Conservation (phyloP, 2,113 vertebrate genomes). For the Caracal caracal region DNA sequence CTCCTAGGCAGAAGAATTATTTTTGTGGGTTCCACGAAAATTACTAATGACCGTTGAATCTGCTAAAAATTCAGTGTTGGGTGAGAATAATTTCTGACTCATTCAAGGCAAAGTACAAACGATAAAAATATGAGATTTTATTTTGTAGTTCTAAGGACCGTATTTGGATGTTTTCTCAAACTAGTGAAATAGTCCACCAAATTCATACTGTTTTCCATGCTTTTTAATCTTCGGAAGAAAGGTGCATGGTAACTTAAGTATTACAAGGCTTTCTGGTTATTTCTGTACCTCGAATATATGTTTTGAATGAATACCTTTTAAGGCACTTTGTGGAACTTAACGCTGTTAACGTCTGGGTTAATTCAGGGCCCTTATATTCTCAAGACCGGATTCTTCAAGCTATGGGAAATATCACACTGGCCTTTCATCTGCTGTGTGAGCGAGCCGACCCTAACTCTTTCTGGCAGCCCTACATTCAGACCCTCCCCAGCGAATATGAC, state of each 20-base stretch:
- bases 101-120: conserved; percentile 56
- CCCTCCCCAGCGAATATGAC: conserved; percentile 94
- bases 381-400: conserved; percentile 98
- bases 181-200: background rate
- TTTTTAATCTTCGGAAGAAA: background rate
- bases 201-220: background rate
- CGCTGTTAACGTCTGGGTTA: conserved; percentile 71
- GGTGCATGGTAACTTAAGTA: background rate
- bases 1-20: conserved; percentile 95
- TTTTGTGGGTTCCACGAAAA: conserved; percentile 98
- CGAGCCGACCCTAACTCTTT: conserved; percentile 91
- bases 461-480: conserved; percentile 98
- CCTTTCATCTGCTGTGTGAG: conserved; percentile 97
- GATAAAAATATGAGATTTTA: background rate
- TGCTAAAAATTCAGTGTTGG: conserved; percentile 95
- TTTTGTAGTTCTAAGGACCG: background rate
- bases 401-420: conserved; percentile 98
- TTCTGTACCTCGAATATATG: background rate
- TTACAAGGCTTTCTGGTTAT: background rate
- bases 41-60: conserved; percentile 98
- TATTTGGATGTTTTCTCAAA: conserved; percentile 26
- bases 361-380: conserved; percentile 92
- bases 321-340: conserved; percentile 61
- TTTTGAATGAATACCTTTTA: conserved; percentile 34
- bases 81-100: conserved; percentile 87